Base-by-base conservation (phyloP, 2,888 invertebrate genomes). In the Euplexia lucipara region DNA sequence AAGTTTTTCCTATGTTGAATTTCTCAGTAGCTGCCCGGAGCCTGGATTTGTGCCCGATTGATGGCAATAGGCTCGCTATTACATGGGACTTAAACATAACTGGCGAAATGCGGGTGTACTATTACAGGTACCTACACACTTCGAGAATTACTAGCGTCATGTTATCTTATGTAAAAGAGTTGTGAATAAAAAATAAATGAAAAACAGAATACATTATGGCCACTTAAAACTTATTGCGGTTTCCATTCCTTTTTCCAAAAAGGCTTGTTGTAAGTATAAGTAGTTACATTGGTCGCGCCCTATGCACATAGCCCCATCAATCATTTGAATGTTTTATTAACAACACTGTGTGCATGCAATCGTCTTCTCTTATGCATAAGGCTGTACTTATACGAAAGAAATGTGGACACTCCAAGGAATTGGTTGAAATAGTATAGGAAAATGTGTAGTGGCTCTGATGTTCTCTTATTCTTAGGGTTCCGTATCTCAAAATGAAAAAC, bases 291-390 rank as follows among this genome's bases (percentile, higher is more conserved):
- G 39, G 69, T 44, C 58, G 8, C 58, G 45, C 69, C 53, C 35
- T 57, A 32, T 60, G 56, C 41, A 75, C 44, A 74, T 42, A 42
- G 16, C 9, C 18, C 51, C 47, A 79, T 74, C 60, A 57, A 79
- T 74, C 79, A 75, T 14, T 18, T 22, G 32, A 75, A 53, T 39
- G 56, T 60, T 67, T 66, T 78, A 60, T 52, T 75, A 56, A 49
- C 16, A 59, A 52, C 74, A 59, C 68, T 67, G 45, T 54, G 41
- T 54, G 57, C 35, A 60, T 41, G 8, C 47, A n/a, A n/a, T n/a
- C n/a, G 41, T 42, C 42, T n/a, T 74, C 64, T 73, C 51, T 73
- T 56, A 44, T 39, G 37, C 34, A 54, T 37, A 41, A 41, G 14
- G 44, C 26, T 22, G 39, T 41, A 30, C 16, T 47, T 32, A 30